Evolutionary conservation across 2,113 vertebrate genomes (phyloP).

Genomic region (Falcunculus frontatus): DNA sequence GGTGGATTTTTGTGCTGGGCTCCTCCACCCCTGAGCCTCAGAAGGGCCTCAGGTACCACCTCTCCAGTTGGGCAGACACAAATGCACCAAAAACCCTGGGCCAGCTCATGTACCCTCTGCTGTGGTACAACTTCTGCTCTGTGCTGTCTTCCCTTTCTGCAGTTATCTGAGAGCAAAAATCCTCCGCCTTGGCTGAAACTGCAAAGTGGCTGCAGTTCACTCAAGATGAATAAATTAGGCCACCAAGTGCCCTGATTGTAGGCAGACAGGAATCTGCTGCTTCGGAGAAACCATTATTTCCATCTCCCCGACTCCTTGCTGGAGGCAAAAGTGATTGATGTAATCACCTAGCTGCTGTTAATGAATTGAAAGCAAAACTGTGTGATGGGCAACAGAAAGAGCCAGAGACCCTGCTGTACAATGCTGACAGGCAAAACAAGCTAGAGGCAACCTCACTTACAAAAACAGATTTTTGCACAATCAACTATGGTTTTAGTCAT

Average conservation of each 20-base stretch:
- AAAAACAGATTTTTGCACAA: not conserved
- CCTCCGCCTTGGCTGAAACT: not conserved
- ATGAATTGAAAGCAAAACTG: not conserved
- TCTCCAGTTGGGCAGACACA: not conserved
- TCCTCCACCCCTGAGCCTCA: not conserved
- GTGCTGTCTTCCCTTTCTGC: not conserved
- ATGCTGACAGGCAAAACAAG: not conserved
- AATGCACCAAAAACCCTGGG: not conserved
- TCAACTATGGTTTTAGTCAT: not conserved
- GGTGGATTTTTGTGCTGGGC: not conserved
- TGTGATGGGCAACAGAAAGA: not conserved
- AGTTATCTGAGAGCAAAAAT: not conserved
- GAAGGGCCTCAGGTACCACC: accelerated
- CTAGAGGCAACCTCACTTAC: not conserved
- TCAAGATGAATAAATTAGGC: not conserved
- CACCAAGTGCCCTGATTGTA: not conserved
- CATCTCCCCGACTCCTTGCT: not conserved
- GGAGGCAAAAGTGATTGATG: not conserved
- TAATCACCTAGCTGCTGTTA: not conserved
- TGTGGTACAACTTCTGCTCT: not conserved
- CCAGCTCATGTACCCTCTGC: not conserved
- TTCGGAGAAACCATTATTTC: not conserved
- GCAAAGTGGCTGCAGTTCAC: not conserved
- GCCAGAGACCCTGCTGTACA: not conserved
- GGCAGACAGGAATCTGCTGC: not conserved